Evolutionary conservation across 2,797 vertebrate species (phyloP).

Genomic region (Naso thynnoides): DNA sequence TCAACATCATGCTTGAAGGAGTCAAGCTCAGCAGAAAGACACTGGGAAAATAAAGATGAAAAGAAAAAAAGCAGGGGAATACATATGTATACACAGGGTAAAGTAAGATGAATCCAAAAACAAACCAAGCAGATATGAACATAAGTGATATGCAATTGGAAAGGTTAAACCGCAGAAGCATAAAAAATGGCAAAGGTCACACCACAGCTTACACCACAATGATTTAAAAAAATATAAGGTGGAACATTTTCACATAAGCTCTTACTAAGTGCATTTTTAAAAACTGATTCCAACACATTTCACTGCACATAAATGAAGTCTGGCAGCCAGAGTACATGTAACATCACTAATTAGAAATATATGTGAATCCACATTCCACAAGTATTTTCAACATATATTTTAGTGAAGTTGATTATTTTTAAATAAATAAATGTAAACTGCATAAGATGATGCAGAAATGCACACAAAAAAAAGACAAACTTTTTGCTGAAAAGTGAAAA

Average conservation of each 20-base stretch:
- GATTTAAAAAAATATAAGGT: constrained; percentile 20
- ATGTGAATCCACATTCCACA: neutral
- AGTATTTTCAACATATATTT: neutral
- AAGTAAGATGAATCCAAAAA: constrained; percentile 87
- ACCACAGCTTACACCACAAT: constrained; percentile 57
- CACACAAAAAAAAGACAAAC: neutral
- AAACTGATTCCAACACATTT: neutral
- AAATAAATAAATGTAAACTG: no score
- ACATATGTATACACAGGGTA: constrained; percentile 66
- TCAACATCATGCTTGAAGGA: constrained; percentile 92
- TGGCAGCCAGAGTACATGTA: neutral
- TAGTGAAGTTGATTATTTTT: neutral
- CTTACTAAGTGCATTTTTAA: neutral
- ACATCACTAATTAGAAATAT: neutral
- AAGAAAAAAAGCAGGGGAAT: constrained; percentile 66
- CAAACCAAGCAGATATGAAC: constrained; percentile 85
- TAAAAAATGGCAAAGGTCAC: constrained; percentile 54
- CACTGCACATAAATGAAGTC: neutral
- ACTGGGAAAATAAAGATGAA: constrained; percentile 88
- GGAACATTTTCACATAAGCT: constrained; percentile 68
- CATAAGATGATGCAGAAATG: neutral
- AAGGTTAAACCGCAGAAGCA: constrained; percentile 78
- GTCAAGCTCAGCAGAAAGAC: constrained; percentile 93
- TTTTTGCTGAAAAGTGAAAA: constrained; percentile 62
- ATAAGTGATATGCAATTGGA: constrained; percentile 72